These are phyloP conservation scores for Temnothorax unifasciatus DNA, from an alignment of 2,888 invertebrate genomes.

Conservation along the genomic window DNA sequence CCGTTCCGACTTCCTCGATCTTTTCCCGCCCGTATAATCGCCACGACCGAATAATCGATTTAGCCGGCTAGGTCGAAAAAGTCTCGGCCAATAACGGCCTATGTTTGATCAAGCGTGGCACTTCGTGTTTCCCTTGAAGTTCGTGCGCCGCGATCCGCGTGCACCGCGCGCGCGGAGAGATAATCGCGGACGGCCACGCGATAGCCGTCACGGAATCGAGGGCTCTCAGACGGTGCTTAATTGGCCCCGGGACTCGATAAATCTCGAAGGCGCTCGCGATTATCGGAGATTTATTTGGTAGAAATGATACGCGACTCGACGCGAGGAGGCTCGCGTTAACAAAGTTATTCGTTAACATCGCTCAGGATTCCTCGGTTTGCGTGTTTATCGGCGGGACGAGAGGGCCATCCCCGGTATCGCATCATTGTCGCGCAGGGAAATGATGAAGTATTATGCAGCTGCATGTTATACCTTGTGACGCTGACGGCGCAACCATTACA, in stretches of 20 bases:
- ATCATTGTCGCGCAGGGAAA: constrained; percentile 42
- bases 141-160: constrained; percentile 52
- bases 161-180: constrained; percentile 22
- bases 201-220: constrained; percentile 72
- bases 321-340: not conserved
- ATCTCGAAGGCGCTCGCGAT: constrained; percentile 54
- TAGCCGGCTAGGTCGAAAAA: constrained; percentile 9
- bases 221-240: constrained; percentile 66
- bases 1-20: constrained; percentile 46
- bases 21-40: constrained; percentile 25
- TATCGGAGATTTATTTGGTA: constrained; percentile 63
- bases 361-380: not conserved
- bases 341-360: constrained; percentile 21
- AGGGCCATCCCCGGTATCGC: not conserved
- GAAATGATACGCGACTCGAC: constrained; percentile 11
- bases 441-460: constrained; percentile 44
- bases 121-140: constrained; percentile 63
- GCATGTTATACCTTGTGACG: constrained; percentile 16
- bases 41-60: constrained; percentile 31
- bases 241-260: constrained; percentile 69
- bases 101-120: constrained; percentile 60
- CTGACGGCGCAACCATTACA: constrained; percentile 25
- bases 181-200: constrained; percentile 68
- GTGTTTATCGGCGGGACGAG: not conserved
- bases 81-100: constrained; percentile 22